Conservation (phyloP, 2,888 invertebrate species). For the Scaptomyza parva region DNA sequence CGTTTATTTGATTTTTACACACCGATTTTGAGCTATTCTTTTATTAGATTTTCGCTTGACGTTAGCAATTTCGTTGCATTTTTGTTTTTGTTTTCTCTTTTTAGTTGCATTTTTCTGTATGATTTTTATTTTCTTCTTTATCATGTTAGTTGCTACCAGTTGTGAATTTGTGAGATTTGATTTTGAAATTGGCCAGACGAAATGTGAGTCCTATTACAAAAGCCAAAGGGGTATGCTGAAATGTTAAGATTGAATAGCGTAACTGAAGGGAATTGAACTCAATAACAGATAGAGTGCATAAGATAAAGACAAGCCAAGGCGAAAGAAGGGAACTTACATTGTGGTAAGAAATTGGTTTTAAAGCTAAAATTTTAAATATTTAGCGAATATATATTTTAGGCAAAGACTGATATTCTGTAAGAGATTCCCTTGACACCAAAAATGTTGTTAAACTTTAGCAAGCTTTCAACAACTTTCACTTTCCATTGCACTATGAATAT, state of each 20-base stretch:
- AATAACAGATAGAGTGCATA: constrained; percentile 10
- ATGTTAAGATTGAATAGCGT: constrained; percentile 37
- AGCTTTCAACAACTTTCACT: neutral
- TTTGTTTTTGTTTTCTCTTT: constrained; percentile 26
- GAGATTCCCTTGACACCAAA: neutral
- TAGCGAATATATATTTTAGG: neutral
- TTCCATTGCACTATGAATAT: neutral
- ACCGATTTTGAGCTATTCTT: constrained; percentile 79
- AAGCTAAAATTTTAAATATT: neutral
- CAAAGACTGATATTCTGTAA: neutral
- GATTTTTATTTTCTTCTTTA: constrained; percentile 13
- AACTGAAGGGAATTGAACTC: neutral
- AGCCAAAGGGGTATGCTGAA: constrained; percentile 19
- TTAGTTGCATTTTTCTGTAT: too few relatives aligned
- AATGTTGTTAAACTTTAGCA: neutral
- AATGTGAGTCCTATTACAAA: constrained; percentile 27
- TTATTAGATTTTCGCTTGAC: constrained; percentile 73
- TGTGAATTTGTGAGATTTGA: constrained; percentile 76
- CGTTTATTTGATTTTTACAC: constrained; percentile 78
- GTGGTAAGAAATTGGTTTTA: neutral
- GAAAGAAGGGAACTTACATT: neutral
- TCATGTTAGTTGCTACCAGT: constrained; percentile 36
- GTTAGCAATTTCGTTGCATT: constrained; percentile 42
- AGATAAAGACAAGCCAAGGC: constrained; percentile 6
- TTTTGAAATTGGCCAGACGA: constrained; percentile 67